phyloP scores from a whole-genome alignment of 2,113 vertebrate species.

The Chiloscyllium plagiosum region DNA sequence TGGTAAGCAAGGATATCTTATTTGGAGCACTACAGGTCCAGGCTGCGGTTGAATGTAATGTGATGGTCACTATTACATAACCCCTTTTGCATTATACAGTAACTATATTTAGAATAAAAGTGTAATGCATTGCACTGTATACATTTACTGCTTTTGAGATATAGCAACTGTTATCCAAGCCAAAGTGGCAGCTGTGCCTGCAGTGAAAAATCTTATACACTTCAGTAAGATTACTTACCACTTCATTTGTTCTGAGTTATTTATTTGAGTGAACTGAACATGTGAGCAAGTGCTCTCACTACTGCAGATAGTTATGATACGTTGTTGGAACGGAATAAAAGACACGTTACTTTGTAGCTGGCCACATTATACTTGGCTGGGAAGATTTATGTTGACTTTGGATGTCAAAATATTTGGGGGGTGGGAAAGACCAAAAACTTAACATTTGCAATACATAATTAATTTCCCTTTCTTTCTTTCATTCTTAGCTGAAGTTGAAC shows the following conservation, averaged over 20 bases:
- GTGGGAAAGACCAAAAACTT: not conserved
- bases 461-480: constrained; percentile 7
- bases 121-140: too few relatives aligned
- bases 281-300: not conserved
- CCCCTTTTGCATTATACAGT: too few relatives aligned
- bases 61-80: too few relatives aligned
- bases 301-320: too few relatives aligned
- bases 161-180: not conserved
- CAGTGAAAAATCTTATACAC: not conserved
- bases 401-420: not conserved
- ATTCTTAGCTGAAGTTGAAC: constrained; percentile 17
- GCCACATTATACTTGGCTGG: not conserved
- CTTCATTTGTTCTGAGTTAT: not conserved
- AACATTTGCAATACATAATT: not conserved
- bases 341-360: not conserved
- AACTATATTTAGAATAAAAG: too few relatives aligned
- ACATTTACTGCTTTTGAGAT: not conserved
- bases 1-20: too few relatives aligned
- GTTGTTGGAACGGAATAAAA: not conserved
- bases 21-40: too few relatives aligned
- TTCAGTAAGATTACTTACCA: not conserved
- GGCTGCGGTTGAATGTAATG: too few relatives aligned
- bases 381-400: not conserved
- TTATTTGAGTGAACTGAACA: not conserved
- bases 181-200: too few relatives aligned